These are phyloP conservation scores for Epizoanthus illoricatus DNA, from an alignment of 92 coral and sea anemone genomes.

Conservation along the genomic window DNA sequence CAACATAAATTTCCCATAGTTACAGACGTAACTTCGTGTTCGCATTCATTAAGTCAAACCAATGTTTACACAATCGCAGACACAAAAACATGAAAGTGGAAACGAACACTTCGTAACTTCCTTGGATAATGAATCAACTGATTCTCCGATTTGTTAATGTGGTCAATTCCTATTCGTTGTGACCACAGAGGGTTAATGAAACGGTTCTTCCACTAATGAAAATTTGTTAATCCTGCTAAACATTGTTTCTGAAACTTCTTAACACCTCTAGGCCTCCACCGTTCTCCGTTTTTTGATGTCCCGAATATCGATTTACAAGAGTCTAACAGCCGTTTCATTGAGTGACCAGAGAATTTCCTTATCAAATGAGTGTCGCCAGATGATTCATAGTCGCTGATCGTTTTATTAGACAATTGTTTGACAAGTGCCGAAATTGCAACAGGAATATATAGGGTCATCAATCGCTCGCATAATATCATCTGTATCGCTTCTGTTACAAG, in stretches of 20 bases:
- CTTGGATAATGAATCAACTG: neutral
- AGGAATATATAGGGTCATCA: neutral
- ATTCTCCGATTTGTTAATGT: neutral
- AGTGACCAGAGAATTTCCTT: neutral
- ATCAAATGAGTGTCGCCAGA: neutral
- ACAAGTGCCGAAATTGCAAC: neutral
- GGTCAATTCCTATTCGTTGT: neutral
- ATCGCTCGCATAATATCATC: neutral
- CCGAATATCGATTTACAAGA: neutral
- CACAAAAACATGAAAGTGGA: neutral
- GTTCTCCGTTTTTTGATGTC: neutral
- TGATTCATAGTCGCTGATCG: neutral
- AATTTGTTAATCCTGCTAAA: constrained; percentile 1
- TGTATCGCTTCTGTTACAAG: neutral
- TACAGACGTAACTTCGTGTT: constrained; percentile 29
- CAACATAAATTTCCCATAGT: constrained; percentile 24
- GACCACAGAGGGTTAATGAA: neutral
- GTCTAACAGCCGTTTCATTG: neutral
- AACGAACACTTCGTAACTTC: neutral
- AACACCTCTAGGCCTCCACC: neutral
- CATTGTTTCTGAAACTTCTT: constrained; percentile 10
- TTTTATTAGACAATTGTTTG: constrained; percentile 3
- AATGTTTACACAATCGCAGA: constrained; percentile 27
- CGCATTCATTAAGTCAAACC: constrained; percentile 20
- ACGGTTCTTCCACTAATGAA: neutral